These are phyloP conservation scores for Streptopelia turtur DNA, from an alignment of 2,797 vertebrate species.

Conservation along the genomic window DNA sequence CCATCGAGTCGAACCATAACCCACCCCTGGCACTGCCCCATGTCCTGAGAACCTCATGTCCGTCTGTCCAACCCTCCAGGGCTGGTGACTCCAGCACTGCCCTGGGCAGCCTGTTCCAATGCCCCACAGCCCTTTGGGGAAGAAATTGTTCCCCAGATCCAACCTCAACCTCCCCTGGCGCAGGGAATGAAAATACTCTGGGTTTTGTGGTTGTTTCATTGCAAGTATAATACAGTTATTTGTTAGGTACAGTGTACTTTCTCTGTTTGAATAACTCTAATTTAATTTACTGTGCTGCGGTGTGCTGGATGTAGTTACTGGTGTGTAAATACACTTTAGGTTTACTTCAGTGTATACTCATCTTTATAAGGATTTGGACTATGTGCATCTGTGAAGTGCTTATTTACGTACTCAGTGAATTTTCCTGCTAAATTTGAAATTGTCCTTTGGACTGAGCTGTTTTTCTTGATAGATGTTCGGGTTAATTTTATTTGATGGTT, in stretches of 20 bases:
- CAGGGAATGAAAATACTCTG: background rate
- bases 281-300: background rate
- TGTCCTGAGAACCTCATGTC: too few relatives aligned
- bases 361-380: background rate
- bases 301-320: background rate
- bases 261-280: background rate
- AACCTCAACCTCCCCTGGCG: too few relatives aligned
- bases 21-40: too few relatives aligned
- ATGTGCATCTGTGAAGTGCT: background rate
- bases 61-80: too few relatives aligned
- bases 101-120: too few relatives aligned
- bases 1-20: too few relatives aligned
- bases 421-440: background rate
- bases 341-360: background rate
- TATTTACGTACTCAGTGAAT: background rate
- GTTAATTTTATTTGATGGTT: background rate
- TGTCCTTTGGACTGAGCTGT: background rate
- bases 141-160: too few relatives aligned
- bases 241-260: background rate
- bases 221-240: background rate
- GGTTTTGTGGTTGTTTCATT: background rate
- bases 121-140: too few relatives aligned
- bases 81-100: too few relatives aligned
- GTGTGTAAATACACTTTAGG: background rate
- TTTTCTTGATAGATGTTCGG: background rate